Evolutionary conservation across 64 coral and sea anemone species (phyloP).

Genomic region (Montipora capricornis): DNA sequence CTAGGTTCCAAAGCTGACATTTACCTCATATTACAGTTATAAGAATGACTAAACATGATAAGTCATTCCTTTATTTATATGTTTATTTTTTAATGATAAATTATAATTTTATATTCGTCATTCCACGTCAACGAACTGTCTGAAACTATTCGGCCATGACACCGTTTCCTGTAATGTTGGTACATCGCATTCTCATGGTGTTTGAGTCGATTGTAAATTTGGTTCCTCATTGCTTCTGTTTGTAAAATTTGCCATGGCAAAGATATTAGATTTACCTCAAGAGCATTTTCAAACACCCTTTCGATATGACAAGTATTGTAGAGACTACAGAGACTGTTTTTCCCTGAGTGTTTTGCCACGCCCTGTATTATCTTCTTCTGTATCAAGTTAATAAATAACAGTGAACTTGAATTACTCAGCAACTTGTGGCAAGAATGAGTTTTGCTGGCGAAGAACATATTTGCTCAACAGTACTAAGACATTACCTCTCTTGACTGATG

Average conservation of each 20-base stretch:
- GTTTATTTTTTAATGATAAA: not conserved
- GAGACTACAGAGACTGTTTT: too few species aligned
- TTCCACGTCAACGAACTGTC: not conserved
- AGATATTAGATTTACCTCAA: not conserved
- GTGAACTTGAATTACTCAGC: too few species aligned
- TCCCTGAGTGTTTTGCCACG: too few species aligned
- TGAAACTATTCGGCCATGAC: not conserved
- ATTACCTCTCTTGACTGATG: too few species aligned
- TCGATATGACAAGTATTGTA: constrained; percentile 44
- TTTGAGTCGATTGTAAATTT: not conserved
- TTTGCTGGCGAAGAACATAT: too few species aligned
- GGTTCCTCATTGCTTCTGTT: not conserved
- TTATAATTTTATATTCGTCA: not conserved
- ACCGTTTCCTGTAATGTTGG: not conserved
- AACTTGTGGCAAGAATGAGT: too few species aligned
- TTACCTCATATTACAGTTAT: not conserved
- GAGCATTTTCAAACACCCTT: not conserved
- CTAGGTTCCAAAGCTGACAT: not conserved
- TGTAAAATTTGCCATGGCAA: constrained; percentile 10
- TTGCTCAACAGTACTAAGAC: too few species aligned
- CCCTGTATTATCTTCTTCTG: too few species aligned
- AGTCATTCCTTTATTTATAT: not conserved
- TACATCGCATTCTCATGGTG: not conserved
- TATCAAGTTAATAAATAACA: too few species aligned
- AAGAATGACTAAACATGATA: not conserved